These are phyloP conservation scores for Sturnus vulgaris DNA, from an alignment of 2,113 vertebrate genomes.

Conservation along the genomic window DNA sequence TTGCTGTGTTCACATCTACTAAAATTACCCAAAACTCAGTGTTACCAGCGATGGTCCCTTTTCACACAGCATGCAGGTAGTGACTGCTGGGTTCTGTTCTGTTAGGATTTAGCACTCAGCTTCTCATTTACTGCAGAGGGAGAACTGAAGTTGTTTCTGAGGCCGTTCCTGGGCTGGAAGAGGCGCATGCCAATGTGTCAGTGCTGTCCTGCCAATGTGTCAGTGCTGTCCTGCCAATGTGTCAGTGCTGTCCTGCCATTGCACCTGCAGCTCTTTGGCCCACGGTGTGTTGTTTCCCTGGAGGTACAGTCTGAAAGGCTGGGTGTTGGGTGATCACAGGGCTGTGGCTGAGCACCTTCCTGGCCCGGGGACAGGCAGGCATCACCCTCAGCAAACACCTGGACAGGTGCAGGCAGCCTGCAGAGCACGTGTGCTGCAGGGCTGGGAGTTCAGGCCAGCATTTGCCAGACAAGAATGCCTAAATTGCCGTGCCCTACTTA, in stretches of 20 bases:
- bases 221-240: too few species aligned
- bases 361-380: background rate
- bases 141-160: background rate
- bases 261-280: background rate
- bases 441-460: background rate
- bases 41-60: background rate
- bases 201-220: background rate
- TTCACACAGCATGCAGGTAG: background rate
- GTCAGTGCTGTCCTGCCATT: background rate
- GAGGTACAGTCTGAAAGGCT: background rate
- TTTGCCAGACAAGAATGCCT: slow-evolving; percentile 18
- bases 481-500: slow-evolving; percentile 49
- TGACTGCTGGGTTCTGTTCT: background rate
- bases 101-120: background rate
- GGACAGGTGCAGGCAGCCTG: background rate
- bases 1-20: background rate
- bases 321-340: background rate
- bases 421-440: background rate
- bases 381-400: background rate
- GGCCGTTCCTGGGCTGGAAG: background rate
- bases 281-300: background rate
- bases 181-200: rapidly evolving
- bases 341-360: background rate
- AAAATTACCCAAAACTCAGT: background rate
- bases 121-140: background rate